A percentile compares a stretch with the other conserved stretches of the same genome.
Conservation (phyloP, 35 echinoderm and acorn worm species). For the Hemicentrotus pulcherrimus region DNA sequence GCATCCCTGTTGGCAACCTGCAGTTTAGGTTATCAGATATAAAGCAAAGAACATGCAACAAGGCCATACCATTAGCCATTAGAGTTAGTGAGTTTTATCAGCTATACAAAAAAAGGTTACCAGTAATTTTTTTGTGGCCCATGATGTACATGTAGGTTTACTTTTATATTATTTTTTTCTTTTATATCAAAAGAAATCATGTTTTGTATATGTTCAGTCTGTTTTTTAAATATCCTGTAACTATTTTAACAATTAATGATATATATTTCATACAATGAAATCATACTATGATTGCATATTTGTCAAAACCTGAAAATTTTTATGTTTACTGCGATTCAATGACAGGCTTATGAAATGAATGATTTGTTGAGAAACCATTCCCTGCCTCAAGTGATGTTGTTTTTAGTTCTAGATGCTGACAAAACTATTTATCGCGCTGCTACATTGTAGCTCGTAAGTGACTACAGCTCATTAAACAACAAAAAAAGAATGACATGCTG, state of each 20-base stretch:
- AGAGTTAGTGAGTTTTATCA: neutral
- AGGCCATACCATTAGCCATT: neutral
- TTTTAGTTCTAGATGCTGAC: conserved; percentile 11
- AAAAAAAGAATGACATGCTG: neutral
- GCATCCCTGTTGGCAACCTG: neutral
- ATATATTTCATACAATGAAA: conserved; percentile 54
- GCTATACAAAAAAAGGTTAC: neutral
- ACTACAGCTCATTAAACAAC: neutral
- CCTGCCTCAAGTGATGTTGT: conserved; percentile 7
- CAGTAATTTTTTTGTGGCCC: neutral
- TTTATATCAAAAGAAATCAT: conserved; percentile 16
- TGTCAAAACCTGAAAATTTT: neutral
- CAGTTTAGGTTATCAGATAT: neutral
- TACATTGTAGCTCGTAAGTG: neutral
- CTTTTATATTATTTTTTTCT: conserved; percentile 22
- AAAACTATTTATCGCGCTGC: conserved; percentile 3
- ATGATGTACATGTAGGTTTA: neutral
- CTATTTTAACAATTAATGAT: conserved; percentile 50
- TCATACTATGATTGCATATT: conserved; percentile 27
- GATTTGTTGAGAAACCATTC: neutral
- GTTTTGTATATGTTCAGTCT: conserved; percentile 55
- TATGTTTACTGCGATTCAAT: neutral
- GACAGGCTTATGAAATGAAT: neutral
- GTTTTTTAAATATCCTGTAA: conserved; percentile 40
- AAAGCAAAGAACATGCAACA: neutral